Evolutionary conservation across 2,113 vertebrate species (phyloP).

Genomic region (Mungos mungo): DNA sequence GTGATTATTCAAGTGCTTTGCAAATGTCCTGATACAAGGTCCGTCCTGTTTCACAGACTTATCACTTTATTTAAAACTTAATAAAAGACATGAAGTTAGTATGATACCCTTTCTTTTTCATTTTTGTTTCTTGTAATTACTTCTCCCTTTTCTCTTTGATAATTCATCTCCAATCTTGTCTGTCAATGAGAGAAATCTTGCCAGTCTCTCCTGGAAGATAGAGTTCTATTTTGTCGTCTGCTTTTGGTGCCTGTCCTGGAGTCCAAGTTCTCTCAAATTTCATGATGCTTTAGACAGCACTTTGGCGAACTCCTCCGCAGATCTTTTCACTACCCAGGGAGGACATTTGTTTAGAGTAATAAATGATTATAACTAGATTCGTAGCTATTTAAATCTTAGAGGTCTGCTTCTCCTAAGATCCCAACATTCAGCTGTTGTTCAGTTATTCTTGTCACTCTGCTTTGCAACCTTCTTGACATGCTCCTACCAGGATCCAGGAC

Average conservation of each 20-base stretch:
- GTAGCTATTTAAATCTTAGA: neutral
- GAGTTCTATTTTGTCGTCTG: neutral
- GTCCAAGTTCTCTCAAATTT: neutral
- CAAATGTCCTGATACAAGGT: neutral
- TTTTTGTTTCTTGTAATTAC: constrained; percentile 1
- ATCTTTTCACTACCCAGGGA: neutral
- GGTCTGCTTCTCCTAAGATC: neutral
- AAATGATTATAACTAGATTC: neutral
- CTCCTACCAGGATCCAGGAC: neutral
- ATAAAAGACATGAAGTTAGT: neutral
- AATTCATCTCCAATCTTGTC: constrained; percentile 5
- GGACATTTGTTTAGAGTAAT: constrained; percentile 28
- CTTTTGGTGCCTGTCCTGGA: neutral
- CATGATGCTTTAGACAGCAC: neutral
- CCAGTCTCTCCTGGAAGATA: neutral
- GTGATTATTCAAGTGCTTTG: neutral
- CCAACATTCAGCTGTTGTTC: constrained; percentile 18
- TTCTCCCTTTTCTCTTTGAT: constrained; percentile 34
- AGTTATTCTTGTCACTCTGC: constrained; percentile 44
- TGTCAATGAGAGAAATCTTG: neutral
- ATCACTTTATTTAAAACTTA: neutral
- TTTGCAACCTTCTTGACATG: constrained; percentile 32
- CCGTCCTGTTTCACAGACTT: neutral
- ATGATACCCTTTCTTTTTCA: neutral
- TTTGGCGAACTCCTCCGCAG: neutral